Percentiles rank a stretch among this genome's conserved stretches.
phyloP scores from a whole-genome alignment of 92 coral and sea anemone species.

The Plumapathes pennacea region DNA sequence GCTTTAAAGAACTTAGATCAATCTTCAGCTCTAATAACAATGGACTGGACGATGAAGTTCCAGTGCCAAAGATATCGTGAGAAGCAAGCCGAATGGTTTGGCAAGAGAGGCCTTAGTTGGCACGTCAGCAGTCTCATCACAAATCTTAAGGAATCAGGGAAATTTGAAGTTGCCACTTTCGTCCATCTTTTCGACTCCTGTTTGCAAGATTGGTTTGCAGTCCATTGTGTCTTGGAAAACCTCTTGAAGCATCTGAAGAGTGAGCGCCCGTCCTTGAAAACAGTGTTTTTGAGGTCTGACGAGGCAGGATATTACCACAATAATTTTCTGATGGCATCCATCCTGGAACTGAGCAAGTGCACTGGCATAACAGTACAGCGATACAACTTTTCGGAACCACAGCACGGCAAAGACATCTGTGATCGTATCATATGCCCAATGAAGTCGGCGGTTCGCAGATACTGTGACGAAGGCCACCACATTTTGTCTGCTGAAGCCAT shows the following conservation, averaged over 20 bases:
- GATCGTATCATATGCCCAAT: slow-evolving; percentile 45
- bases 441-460: slow-evolving; percentile 31
- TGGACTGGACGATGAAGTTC: slow-evolving; percentile 68
- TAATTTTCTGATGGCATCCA: slow-evolving; percentile 29
- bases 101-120: slow-evolving; percentile 46
- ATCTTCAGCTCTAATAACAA: too few relatives aligned
- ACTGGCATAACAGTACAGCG: slow-evolving; percentile 23
- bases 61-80: slow-evolving; percentile 31
- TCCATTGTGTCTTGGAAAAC: slow-evolving; percentile 31
- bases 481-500: slow-evolving; percentile 11
- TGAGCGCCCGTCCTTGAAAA: background rate
- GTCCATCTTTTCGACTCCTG: slow-evolving; percentile 53
- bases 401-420: slow-evolving; percentile 35
- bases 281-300: slow-evolving; percentile 27
- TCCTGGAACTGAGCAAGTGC: slow-evolving; percentile 32
- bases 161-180: slow-evolving; percentile 36
- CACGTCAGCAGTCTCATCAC: slow-evolving; percentile 50
- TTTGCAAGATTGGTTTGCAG: slow-evolving; percentile 49
- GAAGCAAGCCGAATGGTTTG: slow-evolving; percentile 56
- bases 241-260: slow-evolving; percentile 3
- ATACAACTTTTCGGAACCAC: slow-evolving; percentile 46
- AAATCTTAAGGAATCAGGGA: slow-evolving; percentile 5
- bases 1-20: too few relatives aligned
- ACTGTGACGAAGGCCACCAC: slow-evolving; percentile 8
- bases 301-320: slow-evolving; percentile 55